Base-by-base conservation (phyloP, 2,888 invertebrate genomes). In the Meloe dianella region DNA sequence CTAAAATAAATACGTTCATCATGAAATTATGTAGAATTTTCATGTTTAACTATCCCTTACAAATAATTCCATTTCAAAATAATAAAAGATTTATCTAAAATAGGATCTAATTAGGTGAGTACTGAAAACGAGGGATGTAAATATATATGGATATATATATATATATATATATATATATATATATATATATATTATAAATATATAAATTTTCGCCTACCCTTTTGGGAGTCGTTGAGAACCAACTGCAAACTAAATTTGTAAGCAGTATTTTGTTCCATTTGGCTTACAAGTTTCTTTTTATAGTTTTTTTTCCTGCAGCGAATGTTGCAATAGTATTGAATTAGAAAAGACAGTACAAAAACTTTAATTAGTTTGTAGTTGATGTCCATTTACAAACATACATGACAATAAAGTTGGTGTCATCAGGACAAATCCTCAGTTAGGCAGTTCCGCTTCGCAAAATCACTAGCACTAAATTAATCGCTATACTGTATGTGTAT, bases 161-260 rank as follows among this genome's bases (percentile, higher is more conserved):
- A n/a, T n/a, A n/a, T n/a, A n/a, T n/a, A n/a, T n/a, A n/a, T n/a
- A n/a, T n/a, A n/a, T n/a, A n/a, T n/a, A n/a, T n/a, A n/a, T n/a
- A n/a, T n/a, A n/a, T n/a, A n/a, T n/a, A n/a, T n/a, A n/a, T n/a
- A n/a, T n/a, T n/a, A n/a, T n/a, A n/a, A n/a, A 35, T 22, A 51
- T 73, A 73, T 71, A 35, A 60, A 77, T 73, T 72, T 74, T 71
- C 57, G 51, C 4, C 51, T n/a, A 9, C 22, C 51, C 74, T 65
- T n/a, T 72, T 73, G 66, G 70, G 68, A 69, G 14, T 12, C 35
- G 35, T 35, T 12, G 35, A 35, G 35, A 12, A 30, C 12, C 35
- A 35, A 35, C 35, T 10, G 14, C 12, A 14, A 12, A 35, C 12
- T 35, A 35, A 35, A 35, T 35, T n/a, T 35, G 35, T 35, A 35